phyloP scores from a whole-genome alignment of 2,888 invertebrate species.

The Panzeria rudis region DNA sequence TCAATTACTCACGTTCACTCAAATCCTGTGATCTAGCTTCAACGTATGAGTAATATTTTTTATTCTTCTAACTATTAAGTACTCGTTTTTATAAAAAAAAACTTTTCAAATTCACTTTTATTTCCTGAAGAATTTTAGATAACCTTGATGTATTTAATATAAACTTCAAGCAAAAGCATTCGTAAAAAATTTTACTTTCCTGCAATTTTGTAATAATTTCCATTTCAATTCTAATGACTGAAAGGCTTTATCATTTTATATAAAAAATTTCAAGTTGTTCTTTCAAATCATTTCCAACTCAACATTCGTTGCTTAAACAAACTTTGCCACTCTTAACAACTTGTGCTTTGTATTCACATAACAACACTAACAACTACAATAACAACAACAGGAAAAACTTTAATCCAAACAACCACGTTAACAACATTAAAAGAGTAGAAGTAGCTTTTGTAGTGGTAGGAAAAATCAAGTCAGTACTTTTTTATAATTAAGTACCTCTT shows the following conservation, averaged over 20 bases:
- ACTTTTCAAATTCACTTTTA: background rate
- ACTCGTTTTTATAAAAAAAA: background rate
- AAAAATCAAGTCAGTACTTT: constrained; percentile 53
- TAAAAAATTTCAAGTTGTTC: constrained; percentile 19
- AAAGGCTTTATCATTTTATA: constrained; percentile 24
- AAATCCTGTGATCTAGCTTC: too few relatives aligned
- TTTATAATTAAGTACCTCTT: constrained; percentile 70
- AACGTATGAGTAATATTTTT: constrained; percentile 11
- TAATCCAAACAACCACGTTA: constrained; percentile 34
- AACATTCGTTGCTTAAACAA: constrained; percentile 32
- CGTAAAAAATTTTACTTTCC: constrained; percentile 14
- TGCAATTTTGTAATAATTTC: constrained; percentile 6
- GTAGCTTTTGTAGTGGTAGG: constrained; percentile 28
- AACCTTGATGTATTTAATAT: constrained; percentile 37
- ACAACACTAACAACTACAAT: background rate
- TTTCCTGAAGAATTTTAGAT: background rate
- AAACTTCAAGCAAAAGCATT: background rate
- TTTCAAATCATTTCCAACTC: constrained; percentile 29
- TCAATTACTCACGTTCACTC: background rate
- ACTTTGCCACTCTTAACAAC: constrained; percentile 44
- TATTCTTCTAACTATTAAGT: background rate
- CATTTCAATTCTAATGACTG: background rate
- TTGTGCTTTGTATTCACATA: constrained; percentile 22
- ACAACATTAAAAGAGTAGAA: constrained; percentile 32
- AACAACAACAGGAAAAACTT: background rate